These are phyloP conservation scores for Masticophis lateralis DNA, from an alignment of 2,797 vertebrate genomes.

Conservation along the genomic window DNA sequence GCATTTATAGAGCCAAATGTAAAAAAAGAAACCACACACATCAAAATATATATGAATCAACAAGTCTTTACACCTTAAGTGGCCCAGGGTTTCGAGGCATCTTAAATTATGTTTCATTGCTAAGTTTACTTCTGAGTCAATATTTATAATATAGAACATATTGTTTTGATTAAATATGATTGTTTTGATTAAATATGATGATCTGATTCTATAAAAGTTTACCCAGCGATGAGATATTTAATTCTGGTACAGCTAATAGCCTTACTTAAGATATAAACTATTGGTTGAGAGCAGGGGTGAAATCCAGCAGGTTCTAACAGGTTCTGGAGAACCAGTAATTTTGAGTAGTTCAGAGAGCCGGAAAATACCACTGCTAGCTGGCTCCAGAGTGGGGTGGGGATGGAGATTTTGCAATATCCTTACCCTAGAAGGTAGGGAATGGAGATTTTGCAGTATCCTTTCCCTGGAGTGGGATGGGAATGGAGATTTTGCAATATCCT, in stretches of 20 bases:
- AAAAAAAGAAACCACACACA: background rate
- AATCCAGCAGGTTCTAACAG: too few species aligned
- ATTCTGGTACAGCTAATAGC: background rate
- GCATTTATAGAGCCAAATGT: background rate
- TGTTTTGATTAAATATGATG: background rate
- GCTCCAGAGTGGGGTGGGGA: too few species aligned
- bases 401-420: too few species aligned
- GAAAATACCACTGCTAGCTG: too few species aligned
- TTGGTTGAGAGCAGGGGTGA: background rate
- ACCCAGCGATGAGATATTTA: too few species aligned
- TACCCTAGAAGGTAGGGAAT: too few species aligned
- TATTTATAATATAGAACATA: background rate
- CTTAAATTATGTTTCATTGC: background rate
- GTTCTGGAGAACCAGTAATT: too few species aligned
- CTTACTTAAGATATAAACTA: background rate
- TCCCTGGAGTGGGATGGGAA: too few species aligned
- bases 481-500: too few species aligned
- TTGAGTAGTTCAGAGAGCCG: too few species aligned
- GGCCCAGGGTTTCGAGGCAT: background rate
- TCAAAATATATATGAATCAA: background rate
- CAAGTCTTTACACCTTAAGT: background rate
- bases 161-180: background rate
- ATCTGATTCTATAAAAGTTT: background rate
- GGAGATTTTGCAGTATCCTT: too few species aligned
- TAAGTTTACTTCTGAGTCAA: background rate